These are phyloP conservation scores for Saccostrea glomerata DNA, from an alignment of 1,140 invertebrate genomes.

Conservation along the genomic window DNA sequence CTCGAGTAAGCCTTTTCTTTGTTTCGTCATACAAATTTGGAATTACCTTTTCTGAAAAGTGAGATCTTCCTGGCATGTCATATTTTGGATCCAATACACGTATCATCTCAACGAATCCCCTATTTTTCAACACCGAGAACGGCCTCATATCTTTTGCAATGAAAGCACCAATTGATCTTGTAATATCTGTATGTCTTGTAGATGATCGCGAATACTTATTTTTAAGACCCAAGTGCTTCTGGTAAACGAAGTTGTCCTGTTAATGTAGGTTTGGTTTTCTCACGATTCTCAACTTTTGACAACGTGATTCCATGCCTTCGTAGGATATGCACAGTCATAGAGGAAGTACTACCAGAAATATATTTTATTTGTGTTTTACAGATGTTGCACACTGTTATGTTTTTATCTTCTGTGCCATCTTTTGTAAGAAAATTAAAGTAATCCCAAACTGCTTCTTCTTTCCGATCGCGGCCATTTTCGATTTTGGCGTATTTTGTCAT, in stretches of 20 bases:
- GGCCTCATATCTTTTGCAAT: constrained; percentile 64
- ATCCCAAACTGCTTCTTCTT: background rate
- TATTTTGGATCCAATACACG: constrained; percentile 58
- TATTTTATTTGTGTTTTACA: background rate
- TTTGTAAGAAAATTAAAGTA: background rate
- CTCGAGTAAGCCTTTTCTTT: constrained; percentile 37
- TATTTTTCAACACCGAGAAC: constrained; percentile 63
- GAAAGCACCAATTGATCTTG: constrained; percentile 51
- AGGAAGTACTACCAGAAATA: background rate
- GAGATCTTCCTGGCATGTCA: constrained; percentile 54
- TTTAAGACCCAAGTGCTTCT: background rate
- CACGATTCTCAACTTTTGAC: background rate
- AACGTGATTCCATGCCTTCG: background rate
- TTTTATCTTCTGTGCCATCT: constrained; percentile 5
- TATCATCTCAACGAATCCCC: constrained; percentile 62
- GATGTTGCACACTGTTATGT: background rate
- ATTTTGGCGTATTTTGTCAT: too few species aligned
- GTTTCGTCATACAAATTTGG: constrained; percentile 57
- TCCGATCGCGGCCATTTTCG: too few species aligned
- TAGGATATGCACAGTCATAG: background rate
- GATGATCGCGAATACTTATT: constrained; percentile 31
- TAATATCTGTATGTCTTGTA: constrained; percentile 5
- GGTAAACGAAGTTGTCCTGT: constrained; percentile 36
- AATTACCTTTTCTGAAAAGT: constrained; percentile 60
- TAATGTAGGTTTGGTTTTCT: background rate